Conservation (phyloP, 2,797 vertebrate species). For the Lerista edwardsae region DNA sequence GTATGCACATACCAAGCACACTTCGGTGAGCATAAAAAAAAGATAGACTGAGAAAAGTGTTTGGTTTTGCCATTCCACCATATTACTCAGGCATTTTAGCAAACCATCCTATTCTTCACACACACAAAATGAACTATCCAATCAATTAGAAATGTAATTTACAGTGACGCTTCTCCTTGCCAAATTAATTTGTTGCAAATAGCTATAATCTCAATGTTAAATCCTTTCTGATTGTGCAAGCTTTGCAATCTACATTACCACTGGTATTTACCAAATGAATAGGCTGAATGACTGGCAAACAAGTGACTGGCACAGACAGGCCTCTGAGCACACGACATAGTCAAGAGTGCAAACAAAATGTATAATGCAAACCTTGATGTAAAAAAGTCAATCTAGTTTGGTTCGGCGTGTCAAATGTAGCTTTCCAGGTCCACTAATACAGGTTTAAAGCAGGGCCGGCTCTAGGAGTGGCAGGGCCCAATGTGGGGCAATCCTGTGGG, state of each 20-base stretch:
- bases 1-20: not conserved
- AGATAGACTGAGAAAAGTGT: not conserved
- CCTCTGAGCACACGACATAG: not conserved
- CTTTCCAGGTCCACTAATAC: not conserved
- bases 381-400: not conserved
- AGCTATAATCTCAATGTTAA: not conserved
- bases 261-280: constrained; percentile 1
- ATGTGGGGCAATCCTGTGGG: too few species aligned
- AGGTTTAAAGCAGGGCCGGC: not conserved
- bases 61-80: not conserved
- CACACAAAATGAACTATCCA: not conserved
- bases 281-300: not conserved
- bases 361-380: not conserved
- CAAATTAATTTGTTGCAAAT: constrained; percentile 3
- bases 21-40: not conserved
- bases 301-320: not conserved
- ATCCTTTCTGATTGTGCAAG: not conserved
- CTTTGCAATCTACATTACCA: not conserved
- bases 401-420: too few species aligned
- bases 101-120: not conserved
- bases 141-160: constrained; percentile 4
- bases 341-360: not conserved
- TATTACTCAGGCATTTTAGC: not conserved
- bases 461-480: too few species aligned
- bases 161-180: not conserved